Percentiles rank a stretch among this genome's conserved stretches.
These are phyloP conservation scores for Margaritifera margaritifera DNA, from an alignment of 2,888 invertebrate species.

Conservation along the genomic window DNA sequence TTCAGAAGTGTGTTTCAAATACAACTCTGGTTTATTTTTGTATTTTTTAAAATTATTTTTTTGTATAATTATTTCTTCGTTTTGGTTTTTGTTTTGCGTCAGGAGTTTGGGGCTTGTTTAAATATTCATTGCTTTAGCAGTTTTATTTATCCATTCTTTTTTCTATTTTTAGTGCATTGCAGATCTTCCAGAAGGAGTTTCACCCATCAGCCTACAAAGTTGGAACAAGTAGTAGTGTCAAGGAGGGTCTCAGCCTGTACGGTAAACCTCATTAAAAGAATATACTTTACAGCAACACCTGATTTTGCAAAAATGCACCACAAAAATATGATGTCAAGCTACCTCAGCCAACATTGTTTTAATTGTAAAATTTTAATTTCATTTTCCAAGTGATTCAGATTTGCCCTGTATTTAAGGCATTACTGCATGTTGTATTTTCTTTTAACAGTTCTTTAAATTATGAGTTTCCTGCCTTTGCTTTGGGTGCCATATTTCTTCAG, in stretches of 20 bases:
- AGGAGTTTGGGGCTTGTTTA: too few relatives aligned
- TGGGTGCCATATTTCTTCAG: too few relatives aligned
- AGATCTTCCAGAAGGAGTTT: conserved; percentile 82
- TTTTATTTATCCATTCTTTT: not conserved
- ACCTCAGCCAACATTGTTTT: not conserved
- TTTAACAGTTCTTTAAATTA: not conserved
- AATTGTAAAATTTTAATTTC: not conserved
- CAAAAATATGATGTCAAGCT: too few relatives aligned
- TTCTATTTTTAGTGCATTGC: conserved; percentile 77
- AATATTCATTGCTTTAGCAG: too few relatives aligned
- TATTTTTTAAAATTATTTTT: too few relatives aligned
- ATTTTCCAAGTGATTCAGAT: not conserved
- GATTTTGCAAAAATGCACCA: too few relatives aligned
- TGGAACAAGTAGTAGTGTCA: conserved; percentile 78
- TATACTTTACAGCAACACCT: too few relatives aligned
- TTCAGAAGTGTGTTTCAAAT: too few relatives aligned
- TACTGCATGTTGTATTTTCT: not conserved
- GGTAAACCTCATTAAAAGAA: conserved; percentile 66
- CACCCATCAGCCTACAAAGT: conserved; percentile 86
- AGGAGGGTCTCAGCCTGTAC: conserved; percentile 84
- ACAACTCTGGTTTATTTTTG: too few relatives aligned
- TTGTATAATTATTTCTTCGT: too few relatives aligned
- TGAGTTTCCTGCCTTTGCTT: too few relatives aligned
- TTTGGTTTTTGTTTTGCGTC: too few relatives aligned
- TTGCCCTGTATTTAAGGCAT: not conserved